Base-by-base conservation (phyloP, 2,113 vertebrate species). In the Fulica atra region DNA sequence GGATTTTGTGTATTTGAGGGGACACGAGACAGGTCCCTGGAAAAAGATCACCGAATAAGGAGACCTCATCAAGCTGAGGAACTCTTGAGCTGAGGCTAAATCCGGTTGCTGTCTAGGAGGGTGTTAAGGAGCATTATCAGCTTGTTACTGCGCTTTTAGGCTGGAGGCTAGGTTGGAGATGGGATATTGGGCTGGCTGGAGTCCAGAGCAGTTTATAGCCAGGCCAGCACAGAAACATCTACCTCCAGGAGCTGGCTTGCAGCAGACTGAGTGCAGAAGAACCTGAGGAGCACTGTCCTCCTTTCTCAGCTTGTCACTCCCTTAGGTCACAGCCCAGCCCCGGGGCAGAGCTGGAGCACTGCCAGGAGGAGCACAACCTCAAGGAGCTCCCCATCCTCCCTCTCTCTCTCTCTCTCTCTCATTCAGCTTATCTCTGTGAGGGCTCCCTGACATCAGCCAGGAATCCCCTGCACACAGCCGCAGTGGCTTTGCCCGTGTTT, bases 391-490 rank as follows among this genome's bases (percentile, higher is more conserved):
- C 81, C 40, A 25, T 25, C 17, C 56, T 46, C 51, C 21, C 48
- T 48, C 20, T 20, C 44, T 46, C 48, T 48, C 48, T 23, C 20
- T 48, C 20, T 48, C 48, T 23, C 10, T 46, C 17, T 77, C 21
- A 12, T 13, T 38, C 36, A 46, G 13, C 5, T 81, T 29, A 16
- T 86, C 70, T 50, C 29, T 72, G 73, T 5, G 66, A 69, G 79
- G 25, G 78, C 50, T 93, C 46, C 46, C 73, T 94, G 86, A 96
- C 72, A 66, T 95, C 92, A 95, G 85, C 68, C 88, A 40, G 96
- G 93, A 91, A 95, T 96, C 96, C 95, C 93, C 95, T 13, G 93
- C 89, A 51, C 10, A 10, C n/a, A 89, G 54, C 93, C 9, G 25
- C 87, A 57, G 64, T 36, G 77, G 6, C 83, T 83, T 79, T 6